Conservation (phyloP, 2,888 invertebrate species). For the Parnassius smintheus region DNA sequence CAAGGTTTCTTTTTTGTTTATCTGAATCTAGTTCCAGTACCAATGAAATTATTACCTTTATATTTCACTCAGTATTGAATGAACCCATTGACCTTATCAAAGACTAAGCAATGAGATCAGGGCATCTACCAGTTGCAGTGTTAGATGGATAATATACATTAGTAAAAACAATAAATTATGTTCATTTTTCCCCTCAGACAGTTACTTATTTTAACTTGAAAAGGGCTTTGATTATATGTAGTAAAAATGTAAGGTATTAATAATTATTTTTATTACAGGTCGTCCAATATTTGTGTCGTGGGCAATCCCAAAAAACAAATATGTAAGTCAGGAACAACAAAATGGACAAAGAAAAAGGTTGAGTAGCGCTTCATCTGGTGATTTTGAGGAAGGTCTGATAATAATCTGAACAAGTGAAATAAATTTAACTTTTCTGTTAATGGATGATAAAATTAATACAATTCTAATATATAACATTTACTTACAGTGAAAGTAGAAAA, state of each 20-base stretch:
- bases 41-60: no score
- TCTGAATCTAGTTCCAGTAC: no score
- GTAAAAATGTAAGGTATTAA: neutral
- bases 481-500: slow-evolving; percentile 42
- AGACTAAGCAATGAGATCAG: no score
- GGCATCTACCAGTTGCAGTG: no score
- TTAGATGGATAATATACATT: neutral
- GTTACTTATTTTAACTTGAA: neutral
- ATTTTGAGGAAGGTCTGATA: slow-evolving; percentile 23
- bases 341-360: slow-evolving; percentile 32
- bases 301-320: slow-evolving; percentile 91
- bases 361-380: slow-evolving; percentile 33
- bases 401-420: neutral
- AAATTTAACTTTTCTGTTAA: neutral
- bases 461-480: neutral
- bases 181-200: neutral
- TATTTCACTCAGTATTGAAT: no score
- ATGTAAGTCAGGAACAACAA: slow-evolving; percentile 51
- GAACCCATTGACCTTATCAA: no score
- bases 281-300: slow-evolving; percentile 88
- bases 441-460: neutral
- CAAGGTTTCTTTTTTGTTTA: no score
- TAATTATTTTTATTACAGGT: slow-evolving; percentile 55
- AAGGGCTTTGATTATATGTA: neutral
- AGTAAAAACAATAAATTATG: neutral